Percentiles rank a stretch among this genome's conserved stretches.
Conservation (phyloP, 2,113 vertebrate genomes). For the Ginglymostoma cirratum region DNA sequence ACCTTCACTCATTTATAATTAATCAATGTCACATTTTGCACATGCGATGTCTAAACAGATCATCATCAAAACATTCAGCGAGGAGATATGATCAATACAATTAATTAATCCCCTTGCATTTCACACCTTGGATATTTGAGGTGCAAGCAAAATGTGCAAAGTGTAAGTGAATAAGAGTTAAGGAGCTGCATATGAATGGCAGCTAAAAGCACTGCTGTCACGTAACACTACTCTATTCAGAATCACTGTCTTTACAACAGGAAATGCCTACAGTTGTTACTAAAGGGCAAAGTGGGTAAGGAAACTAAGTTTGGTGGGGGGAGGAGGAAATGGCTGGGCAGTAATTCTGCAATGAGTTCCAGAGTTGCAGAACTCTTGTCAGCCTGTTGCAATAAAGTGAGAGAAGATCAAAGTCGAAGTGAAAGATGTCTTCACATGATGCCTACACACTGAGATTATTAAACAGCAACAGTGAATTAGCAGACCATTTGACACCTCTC, state of each 20-base stretch:
- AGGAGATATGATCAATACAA: background rate
- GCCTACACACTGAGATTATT: background rate
- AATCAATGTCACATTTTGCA: background rate
- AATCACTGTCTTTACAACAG: background rate
- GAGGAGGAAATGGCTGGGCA: background rate
- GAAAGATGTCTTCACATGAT: background rate
- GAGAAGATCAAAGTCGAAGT: background rate
- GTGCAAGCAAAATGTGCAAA: background rate
- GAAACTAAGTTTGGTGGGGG: background rate
- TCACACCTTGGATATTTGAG: background rate
- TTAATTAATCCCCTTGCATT: background rate
- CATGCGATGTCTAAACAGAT: background rate
- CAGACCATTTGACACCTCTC: background rate
- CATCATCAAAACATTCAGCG: background rate
- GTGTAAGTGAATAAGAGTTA: background rate
- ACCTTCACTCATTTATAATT: background rate
- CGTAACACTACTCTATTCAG: background rate
- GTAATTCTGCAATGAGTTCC: background rate
- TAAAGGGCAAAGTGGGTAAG: background rate
- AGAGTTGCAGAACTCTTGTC: background rate
- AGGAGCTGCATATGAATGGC: background rate
- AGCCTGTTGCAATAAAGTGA: background rate
- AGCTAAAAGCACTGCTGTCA: background rate
- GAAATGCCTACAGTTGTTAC: background rate
- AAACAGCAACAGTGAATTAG: background rate